Evolutionary conservation across 2,888 invertebrate genomes (phyloP), one percentile per base, ranked within the genome.

Genomic region (Tenthredo scrophulariae): DNA sequence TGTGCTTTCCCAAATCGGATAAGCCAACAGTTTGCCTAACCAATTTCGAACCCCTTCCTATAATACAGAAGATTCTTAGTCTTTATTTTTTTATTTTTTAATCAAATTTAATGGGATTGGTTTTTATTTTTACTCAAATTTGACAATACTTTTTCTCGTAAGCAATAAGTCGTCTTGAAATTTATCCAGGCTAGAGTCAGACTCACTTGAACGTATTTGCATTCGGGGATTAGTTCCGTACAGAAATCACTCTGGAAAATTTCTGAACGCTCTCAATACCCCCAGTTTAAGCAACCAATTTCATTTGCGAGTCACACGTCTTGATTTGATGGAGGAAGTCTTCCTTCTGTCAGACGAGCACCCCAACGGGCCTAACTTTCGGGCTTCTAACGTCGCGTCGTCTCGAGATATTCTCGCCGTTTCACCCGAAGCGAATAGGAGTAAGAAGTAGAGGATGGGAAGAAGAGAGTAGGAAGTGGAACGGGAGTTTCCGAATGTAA

Each of bases 301-400:
- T 83, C 43, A 83, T 83, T 67, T 83, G 40, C 67, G 70, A 65
- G 83, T 83, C 83, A 83, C 83, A 83, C 70, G 83, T 83, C 83
- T 65, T 83, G 83, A 83, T 83, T 67, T 83, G 83, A 83, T 83
- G 83, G 83, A 83, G 46, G 33, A 70, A 67, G 37, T 62, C 40
- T 15, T 62, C 62, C 15, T 22, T 62, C 65, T 67, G 29, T 46
- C 26, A 50, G 43, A 33, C 46, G 29, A 46, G 46, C 43, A 70
- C 83, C 83, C 80, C 46, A 29, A 29, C 26, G 67, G 70, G 22
- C 62, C 46, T 46, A 67, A 65, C 83, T 83, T 67, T 62, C n/a
- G 33, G 50, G 46, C 46, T 65, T 67, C 62, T 40, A 29, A 26
- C 54, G 43, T 74, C 37, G 37, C 37, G 37, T 37, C 40, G 65